phyloP scores from a whole-genome alignment of 2,113 vertebrate species.

The Notarius lentiginosus region DNA sequence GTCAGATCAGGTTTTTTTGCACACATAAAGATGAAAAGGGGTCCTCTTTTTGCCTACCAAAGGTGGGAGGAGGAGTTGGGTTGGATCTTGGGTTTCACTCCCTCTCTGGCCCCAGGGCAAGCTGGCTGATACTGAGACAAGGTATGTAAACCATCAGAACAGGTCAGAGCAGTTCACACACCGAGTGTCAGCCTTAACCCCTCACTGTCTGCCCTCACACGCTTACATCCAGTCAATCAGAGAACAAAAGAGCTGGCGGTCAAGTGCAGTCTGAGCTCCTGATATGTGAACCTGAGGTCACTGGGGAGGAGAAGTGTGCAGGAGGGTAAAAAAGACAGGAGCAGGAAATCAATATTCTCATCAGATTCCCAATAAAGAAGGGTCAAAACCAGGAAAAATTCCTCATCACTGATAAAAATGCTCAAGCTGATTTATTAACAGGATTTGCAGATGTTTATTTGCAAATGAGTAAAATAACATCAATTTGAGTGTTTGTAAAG shows the following conservation, averaged over 20 bases:
- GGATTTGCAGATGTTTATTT: not conserved
- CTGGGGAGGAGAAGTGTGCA: conserved; percentile 2
- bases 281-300: conserved; percentile 21
- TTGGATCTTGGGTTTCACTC: conserved; percentile 68
- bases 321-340: not conserved
- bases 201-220: conserved; percentile 39
- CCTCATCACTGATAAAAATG: not conserved
- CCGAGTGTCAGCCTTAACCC: conserved; percentile 48
- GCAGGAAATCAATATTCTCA: not conserved
- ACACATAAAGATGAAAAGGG: conserved; percentile 83
- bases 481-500: too few species aligned
- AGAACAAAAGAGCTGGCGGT: conserved; percentile 32
- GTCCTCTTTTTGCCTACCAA: conserved; percentile 71
- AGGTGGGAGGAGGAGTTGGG: conserved; percentile 57
- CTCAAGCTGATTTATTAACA: not conserved
- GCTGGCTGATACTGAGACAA: conserved; percentile 61
- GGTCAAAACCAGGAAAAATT: not conserved
- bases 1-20: conserved; percentile 72
- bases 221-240: conserved; percentile 2
- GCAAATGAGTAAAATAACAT: not conserved
- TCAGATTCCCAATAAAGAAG: not conserved
- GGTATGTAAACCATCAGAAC: conserved; percentile 64
- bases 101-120: conserved; percentile 63
- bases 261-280: conserved; percentile 30
- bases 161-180: conserved; percentile 53